Conservation (phyloP, 1,140 invertebrate genomes). For the Drosophila kohkoa region DNA sequence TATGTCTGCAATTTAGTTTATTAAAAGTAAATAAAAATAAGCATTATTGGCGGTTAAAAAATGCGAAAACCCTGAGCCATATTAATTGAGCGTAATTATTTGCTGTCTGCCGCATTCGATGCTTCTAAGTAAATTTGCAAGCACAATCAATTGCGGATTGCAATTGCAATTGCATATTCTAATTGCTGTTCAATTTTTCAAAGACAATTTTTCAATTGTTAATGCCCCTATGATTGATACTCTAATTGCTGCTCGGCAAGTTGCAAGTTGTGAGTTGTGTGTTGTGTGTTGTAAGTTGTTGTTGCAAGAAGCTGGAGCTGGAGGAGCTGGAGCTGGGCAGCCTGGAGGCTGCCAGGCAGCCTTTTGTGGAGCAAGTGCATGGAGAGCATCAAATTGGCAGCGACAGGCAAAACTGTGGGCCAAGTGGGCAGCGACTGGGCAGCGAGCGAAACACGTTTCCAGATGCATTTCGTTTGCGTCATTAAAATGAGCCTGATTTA, state of each 20-base stretch:
- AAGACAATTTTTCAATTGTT: constrained; percentile 82
- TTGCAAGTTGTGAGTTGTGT: neutral
- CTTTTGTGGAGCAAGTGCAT: constrained; percentile 53
- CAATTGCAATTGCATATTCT: constrained; percentile 63
- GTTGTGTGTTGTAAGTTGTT: neutral
- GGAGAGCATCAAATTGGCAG: constrained; percentile 65
- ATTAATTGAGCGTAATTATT: constrained; percentile 43
- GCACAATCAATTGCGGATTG: constrained; percentile 39
- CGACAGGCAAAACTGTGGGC: constrained; percentile 32
- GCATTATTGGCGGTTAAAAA: no score
- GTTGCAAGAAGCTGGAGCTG: neutral
- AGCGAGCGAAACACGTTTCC: constrained; percentile 70
- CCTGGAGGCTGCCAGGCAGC: neutral
- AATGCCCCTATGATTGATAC: constrained; percentile 79
- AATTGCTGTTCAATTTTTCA: constrained; percentile 77
- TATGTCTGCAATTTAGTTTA: no score
- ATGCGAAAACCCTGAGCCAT: neutral
- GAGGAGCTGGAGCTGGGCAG: neutral
- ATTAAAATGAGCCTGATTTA: constrained; percentile 83
- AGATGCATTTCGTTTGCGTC: constrained; percentile 79
- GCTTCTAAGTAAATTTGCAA: constrained; percentile 10
- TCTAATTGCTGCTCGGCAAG: constrained; percentile 67
- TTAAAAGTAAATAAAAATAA: no score
- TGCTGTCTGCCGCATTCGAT: constrained; percentile 10
- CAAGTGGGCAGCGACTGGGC: constrained; percentile 6